These are phyloP conservation scores for Hyperoplus immaculatus DNA, from an alignment of 2,797 vertebrate genomes.

Conservation along the genomic window DNA sequence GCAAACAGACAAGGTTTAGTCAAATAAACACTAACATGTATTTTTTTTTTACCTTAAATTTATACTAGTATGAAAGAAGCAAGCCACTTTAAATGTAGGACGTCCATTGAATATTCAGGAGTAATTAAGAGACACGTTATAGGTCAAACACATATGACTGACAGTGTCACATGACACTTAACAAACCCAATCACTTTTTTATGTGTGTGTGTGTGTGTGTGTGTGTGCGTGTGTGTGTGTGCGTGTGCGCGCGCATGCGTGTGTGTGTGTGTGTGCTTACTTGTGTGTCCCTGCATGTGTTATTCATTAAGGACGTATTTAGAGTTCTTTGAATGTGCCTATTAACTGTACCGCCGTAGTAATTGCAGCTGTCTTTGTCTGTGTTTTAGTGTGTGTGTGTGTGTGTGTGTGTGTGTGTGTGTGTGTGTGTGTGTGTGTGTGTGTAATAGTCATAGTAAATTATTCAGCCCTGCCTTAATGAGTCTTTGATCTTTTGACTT, in stretches of 20 bases:
- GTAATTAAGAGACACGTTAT: background rate
- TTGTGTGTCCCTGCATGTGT: conserved; percentile 10
- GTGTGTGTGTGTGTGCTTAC: conserved; percentile 19
- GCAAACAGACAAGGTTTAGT: no score
- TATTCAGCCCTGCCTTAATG: conserved; percentile 59
- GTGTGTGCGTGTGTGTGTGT: conserved; percentile 20
- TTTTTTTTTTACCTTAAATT: no score
- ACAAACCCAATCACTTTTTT: conserved; percentile 35
- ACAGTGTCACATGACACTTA: conserved; percentile 28
- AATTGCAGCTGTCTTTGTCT: background rate
- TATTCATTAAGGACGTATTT: conserved; percentile 23
- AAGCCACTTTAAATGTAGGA: background rate
- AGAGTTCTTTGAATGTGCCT: background rate
- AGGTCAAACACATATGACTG: background rate
- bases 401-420: conserved; percentile 14
- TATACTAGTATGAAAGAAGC: no score
- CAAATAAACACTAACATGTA: no score
- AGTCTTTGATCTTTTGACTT: conserved; percentile 62
- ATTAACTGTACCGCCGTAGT: background rate
- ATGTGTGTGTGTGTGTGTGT: conserved; percentile 22
- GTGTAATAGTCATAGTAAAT: conserved; percentile 44
- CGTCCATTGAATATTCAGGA: background rate
- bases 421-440: conserved; percentile 25
- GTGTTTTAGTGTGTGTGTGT: background rate
- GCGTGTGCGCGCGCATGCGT: background rate